phyloP scores from a whole-genome alignment of 2,888 invertebrate genomes.

The Loripinus fragilis region DNA sequence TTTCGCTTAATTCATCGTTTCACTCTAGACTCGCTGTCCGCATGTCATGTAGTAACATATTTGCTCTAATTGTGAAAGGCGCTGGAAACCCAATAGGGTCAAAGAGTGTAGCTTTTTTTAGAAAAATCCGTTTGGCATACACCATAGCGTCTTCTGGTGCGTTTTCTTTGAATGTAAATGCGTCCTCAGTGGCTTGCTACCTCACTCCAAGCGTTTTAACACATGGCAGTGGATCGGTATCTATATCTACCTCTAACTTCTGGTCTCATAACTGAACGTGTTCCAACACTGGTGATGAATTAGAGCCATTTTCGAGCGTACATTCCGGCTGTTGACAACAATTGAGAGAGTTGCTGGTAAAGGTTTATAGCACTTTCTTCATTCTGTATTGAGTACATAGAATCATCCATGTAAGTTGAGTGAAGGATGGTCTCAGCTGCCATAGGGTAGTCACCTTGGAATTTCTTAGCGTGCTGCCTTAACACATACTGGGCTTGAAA shows the following conservation, averaged over 20 bases:
- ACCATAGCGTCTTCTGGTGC: conserved; percentile 31
- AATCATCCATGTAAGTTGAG: conserved; percentile 62
- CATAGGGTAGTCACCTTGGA: conserved; percentile 25
- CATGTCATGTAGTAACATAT: conserved; percentile 70
- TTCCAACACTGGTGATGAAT: conserved; percentile 41
- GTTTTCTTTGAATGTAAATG: conserved; percentile 32
- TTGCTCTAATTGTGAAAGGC: conserved; percentile 62
- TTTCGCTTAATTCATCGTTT: conserved; percentile 64
- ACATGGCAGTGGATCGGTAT: conserved; percentile 37
- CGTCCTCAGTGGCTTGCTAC: conserved; percentile 50
- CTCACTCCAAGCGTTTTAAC: conserved; percentile 51
- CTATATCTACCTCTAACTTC: conserved; percentile 36
- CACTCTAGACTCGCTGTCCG: conserved; percentile 68
- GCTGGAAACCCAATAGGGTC: conserved; percentile 76
- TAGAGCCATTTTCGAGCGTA: conserved; percentile 49
- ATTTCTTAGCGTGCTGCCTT: conserved; percentile 41
- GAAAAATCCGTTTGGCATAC: conserved; percentile 67
- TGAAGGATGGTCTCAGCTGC: conserved; percentile 55
- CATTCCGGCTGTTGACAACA: conserved; percentile 49
- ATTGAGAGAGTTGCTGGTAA: conserved; percentile 36
- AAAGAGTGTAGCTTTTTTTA: conserved; percentile 65
- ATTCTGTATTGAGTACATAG: conserved; percentile 45
- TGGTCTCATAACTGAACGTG: conserved; percentile 42
- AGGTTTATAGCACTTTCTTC: conserved; percentile 35
- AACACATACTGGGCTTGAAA: conserved; percentile 56